phyloP scores from a whole-genome alignment of 2,797 vertebrate species.

The Microcaecilia unicolor region DNA sequence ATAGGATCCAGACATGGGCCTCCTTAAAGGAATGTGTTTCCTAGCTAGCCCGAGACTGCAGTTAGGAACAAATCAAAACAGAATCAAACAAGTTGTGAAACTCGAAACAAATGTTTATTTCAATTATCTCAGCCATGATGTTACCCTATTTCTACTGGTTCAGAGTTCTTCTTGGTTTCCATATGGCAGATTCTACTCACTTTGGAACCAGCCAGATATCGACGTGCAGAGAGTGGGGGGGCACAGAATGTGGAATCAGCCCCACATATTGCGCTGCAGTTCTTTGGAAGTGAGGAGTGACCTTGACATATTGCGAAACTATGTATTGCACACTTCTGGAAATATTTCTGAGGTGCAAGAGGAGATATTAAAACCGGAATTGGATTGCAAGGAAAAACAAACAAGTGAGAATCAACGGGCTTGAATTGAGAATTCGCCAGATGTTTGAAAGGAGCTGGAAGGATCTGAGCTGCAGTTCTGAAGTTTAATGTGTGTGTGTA shows the following conservation, averaged over 20 bases:
- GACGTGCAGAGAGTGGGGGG: accelerated
- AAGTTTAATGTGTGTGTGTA: slow-evolving; percentile 28
- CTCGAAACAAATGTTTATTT: slow-evolving; percentile 25
- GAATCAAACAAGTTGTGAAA: slow-evolving; percentile 17
- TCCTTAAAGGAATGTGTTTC: too few species aligned
- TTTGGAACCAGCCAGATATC: neutral
- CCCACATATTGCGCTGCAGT: neutral
- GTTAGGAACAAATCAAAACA: neutral
- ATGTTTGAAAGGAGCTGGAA: slow-evolving; percentile 48
- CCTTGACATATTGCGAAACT: neutral
- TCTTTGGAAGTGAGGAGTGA: neutral
- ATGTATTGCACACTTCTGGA: neutral
- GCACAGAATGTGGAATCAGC: accelerated
- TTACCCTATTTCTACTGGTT: neutral
- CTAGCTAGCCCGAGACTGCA: too few species aligned
- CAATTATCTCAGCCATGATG: slow-evolving; percentile 16
- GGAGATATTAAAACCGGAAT: too few species aligned
- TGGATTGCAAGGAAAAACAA: too few species aligned
- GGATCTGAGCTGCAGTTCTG: slow-evolving; percentile 16
- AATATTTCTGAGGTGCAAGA: neutral
- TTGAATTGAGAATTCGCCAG: slow-evolving; percentile 39
- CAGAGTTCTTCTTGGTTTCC: neutral
- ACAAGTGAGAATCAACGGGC: slow-evolving; percentile 35
- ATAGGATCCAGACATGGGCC: neutral
- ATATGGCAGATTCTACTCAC: neutral